These are phyloP conservation scores for Andrena haemorrhoa DNA, from an alignment of 2,888 invertebrate genomes.

Conservation along the genomic window DNA sequence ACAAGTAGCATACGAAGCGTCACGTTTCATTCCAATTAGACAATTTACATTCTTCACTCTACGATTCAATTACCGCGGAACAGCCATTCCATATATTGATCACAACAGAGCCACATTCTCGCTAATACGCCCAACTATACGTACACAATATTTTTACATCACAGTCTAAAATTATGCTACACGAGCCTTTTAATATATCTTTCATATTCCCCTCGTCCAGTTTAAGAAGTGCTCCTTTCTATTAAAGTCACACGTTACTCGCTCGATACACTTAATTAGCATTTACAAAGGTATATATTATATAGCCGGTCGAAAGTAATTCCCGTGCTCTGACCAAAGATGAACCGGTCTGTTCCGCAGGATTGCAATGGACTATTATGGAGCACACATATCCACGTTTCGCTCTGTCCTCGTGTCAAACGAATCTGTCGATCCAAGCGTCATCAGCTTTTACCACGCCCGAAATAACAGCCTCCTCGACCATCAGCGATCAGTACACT, in stretches of 20 bases:
- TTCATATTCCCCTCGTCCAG: not conserved
- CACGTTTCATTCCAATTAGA: constrained; percentile 20
- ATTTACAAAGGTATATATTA: constrained; percentile 27
- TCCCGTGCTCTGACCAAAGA: constrained; percentile 76
- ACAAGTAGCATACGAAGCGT: constrained; percentile 51
- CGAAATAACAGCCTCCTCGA: constrained; percentile 86
- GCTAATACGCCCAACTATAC: constrained; percentile 9
- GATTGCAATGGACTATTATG: constrained; percentile 94
- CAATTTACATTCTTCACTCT: constrained; percentile 21
- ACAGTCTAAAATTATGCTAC: constrained; percentile 12
- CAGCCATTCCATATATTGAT: constrained; percentile 8
- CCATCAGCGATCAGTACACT: constrained; percentile 87
- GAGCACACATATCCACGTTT: constrained; percentile 92
- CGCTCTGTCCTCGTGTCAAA: constrained; percentile 88
- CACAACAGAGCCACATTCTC: constrained; percentile 3
- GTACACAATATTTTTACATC: not conserved
- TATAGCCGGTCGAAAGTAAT: constrained; percentile 55
- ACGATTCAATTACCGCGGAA: constrained; percentile 20
- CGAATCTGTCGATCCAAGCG: constrained; percentile 85
- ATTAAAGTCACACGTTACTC: constrained; percentile 17
- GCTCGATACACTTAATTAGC: constrained; percentile 24
- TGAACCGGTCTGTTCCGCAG: constrained; percentile 86
- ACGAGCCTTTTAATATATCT: not conserved
- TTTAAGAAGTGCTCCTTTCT: not conserved
- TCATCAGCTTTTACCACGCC: constrained; percentile 84